These are phyloP conservation scores for Heliornis fulica DNA, from an alignment of 2,113 vertebrate genomes.

Conservation along the genomic window DNA sequence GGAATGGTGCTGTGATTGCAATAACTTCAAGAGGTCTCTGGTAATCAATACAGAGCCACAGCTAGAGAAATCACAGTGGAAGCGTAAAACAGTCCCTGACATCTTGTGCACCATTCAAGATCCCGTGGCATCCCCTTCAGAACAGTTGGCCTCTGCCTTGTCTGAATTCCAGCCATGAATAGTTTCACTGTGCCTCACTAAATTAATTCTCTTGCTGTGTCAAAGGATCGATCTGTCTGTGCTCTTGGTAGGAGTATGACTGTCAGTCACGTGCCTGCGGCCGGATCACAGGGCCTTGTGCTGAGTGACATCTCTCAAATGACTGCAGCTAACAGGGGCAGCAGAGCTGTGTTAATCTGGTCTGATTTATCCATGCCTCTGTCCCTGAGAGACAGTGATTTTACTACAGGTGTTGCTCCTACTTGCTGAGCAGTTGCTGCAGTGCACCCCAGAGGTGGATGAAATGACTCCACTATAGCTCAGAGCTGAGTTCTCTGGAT, in stretches of 20 bases:
- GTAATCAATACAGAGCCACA: fast-evolving
- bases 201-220: background rate
- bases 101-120: background rate
- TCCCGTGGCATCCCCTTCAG: background rate
- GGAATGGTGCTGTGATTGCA: background rate
- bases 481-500: background rate
- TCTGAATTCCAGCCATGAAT: background rate
- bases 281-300: background rate
- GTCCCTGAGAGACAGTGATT: background rate
- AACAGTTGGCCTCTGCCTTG: background rate
- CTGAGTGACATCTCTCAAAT: background rate
- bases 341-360: background rate
- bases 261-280: background rate
- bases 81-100: background rate
- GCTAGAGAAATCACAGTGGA: background rate
- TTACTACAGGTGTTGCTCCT: background rate
- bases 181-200: background rate
- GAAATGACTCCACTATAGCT: background rate
- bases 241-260: background rate
- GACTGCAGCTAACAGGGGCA: background rate
- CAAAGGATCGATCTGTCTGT: background rate
- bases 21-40: background rate
- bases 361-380: background rate
- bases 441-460: fast-evolving
- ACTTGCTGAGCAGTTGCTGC: background rate